Conservation (phyloP, 2,888 invertebrate genomes). For the Morinoia aosen region DNA sequence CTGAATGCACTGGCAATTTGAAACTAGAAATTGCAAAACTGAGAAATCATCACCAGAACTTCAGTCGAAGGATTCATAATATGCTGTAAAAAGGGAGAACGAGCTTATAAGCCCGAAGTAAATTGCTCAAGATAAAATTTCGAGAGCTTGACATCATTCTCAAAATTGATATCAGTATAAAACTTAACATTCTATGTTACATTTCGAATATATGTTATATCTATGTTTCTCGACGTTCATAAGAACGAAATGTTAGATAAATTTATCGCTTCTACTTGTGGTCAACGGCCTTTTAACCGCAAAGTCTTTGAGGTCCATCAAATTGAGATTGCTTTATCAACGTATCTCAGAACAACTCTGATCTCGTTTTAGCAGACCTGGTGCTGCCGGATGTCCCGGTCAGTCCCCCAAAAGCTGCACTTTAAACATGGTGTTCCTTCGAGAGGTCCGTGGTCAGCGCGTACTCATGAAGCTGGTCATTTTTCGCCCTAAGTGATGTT, state of each 20-base stretch:
- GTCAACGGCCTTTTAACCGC: not conserved
- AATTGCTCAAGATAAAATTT: too few relatives aligned
- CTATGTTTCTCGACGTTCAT: not conserved
- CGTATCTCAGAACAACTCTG: not conserved
- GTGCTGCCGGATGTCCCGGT: not conserved
- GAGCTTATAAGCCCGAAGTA: too few relatives aligned
- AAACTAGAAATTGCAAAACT: too few relatives aligned
- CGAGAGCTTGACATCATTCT: too few relatives aligned
- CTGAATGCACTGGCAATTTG: too few relatives aligned
- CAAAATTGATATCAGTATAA: too few relatives aligned
- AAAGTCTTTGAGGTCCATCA: not conserved
- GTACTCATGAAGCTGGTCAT: not conserved
- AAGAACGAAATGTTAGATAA: not conserved
- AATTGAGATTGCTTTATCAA: not conserved
- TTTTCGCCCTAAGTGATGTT: not conserved
- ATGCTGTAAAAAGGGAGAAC: too few relatives aligned
- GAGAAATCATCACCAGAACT: too few relatives aligned
- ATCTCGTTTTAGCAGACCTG: not conserved
- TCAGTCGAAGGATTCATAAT: too few relatives aligned
- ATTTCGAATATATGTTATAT: too few relatives aligned
- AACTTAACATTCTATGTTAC: too few relatives aligned
- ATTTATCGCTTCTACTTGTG: not conserved
- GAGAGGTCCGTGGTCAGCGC: not conserved
- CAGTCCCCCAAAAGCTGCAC: not conserved
- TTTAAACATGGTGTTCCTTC: not conserved